phyloP scores from a whole-genome alignment of 2,797 vertebrate genomes.

The Gymnothorax reevesii region DNA sequence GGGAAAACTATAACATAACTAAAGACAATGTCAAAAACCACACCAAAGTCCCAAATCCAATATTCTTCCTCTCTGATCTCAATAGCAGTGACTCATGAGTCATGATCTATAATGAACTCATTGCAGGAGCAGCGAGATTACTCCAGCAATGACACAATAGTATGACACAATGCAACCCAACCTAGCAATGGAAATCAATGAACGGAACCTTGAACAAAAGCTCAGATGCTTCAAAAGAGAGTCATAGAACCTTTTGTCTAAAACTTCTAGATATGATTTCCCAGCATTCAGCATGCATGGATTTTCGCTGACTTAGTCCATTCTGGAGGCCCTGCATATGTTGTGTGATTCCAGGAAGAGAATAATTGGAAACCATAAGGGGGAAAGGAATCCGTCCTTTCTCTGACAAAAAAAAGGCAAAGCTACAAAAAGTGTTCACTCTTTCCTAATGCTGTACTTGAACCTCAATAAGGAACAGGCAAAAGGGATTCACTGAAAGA shows the following conservation, averaged over 20 bases:
- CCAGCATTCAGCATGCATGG: neutral
- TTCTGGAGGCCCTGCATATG: conserved; percentile 2
- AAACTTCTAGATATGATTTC: neutral
- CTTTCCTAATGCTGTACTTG: conserved; percentile 75
- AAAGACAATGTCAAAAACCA: neutral
- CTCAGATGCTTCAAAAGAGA: neutral
- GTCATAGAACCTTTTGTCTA: neutral
- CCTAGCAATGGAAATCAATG: neutral
- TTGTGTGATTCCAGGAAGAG: neutral
- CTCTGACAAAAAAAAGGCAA: conserved; percentile 74
- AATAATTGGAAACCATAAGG: conserved; percentile 69
- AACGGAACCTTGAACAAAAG: neutral
- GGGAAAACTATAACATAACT: neutral
- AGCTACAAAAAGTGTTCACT: conserved; percentile 68
- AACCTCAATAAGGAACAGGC: conserved; percentile 71
- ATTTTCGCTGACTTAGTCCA: neutral
- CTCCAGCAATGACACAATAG: neutral
- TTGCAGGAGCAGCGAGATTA: neutral
- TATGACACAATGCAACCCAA: neutral
- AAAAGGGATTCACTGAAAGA: conserved; percentile 57
- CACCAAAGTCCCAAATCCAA: neutral
- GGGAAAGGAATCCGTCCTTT: conserved; percentile 74
- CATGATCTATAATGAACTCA: conserved; percentile 4
- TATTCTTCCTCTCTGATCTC: neutral
- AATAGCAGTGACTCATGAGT: neutral